Percentiles rank a stretch among this genome's conserved stretches.
Conservation (phyloP, 2,797 vertebrate genomes). For the Mycteria americana region DNA sequence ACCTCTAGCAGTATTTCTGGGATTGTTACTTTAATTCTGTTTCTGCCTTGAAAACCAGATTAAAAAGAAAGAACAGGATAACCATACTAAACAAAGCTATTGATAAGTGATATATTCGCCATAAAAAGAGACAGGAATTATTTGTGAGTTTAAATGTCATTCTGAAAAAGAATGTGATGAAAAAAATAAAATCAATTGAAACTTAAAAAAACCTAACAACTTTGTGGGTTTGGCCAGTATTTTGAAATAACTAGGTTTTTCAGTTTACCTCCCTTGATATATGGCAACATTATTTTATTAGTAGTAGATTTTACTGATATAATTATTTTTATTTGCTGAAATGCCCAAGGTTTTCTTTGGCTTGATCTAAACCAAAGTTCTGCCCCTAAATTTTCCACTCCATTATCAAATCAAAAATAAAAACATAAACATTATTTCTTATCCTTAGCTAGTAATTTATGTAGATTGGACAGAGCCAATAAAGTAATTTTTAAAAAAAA, state of each 20-base stretch:
- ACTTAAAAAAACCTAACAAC: fast-evolving
- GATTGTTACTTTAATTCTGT: neutral
- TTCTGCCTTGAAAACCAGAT: neutral
- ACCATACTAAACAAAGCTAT: neutral
- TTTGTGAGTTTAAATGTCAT: neutral
- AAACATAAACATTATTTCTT: neutral
- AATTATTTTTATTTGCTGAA: neutral
- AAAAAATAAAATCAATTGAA: neutral
- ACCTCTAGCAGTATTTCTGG: neutral
- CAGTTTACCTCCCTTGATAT: neutral
- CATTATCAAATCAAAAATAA: neutral
- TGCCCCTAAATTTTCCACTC: neutral
- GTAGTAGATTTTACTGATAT: neutral
- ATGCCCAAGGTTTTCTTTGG: neutral
- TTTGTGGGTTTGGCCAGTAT: neutral
- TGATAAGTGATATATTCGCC: neutral
- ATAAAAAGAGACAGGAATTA: neutral
- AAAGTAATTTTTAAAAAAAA: neutral
- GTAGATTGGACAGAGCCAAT: neutral
- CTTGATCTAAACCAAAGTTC: neutral
- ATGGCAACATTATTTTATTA: neutral
- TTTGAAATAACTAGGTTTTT: neutral
- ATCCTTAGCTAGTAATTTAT: neutral
- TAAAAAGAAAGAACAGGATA: neutral
- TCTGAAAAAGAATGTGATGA: neutral